Conservation (phyloP, 2,797 vertebrate genomes). For the Brachymystax lenok region DNA sequence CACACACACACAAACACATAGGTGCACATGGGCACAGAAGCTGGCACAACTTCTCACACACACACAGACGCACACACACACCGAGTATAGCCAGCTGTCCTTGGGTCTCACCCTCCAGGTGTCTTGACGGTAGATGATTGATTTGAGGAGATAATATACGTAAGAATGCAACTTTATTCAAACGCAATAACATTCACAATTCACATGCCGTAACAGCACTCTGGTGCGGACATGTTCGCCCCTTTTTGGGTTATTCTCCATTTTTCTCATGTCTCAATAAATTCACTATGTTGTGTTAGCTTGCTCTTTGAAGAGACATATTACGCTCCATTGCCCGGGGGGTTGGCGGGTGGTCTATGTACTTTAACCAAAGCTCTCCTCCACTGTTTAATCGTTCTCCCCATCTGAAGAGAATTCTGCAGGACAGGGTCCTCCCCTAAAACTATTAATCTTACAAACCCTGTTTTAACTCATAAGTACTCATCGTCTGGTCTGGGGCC, state of each 20-base stretch:
- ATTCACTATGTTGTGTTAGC: conserved; percentile 16
- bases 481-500: neutral
- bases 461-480: conserved; percentile 9
- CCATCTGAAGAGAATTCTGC: conserved; percentile 28
- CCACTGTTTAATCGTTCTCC: conserved; percentile 5
- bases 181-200: conserved; percentile 30
- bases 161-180: conserved; percentile 39
- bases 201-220: conserved; percentile 14
- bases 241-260: neutral
- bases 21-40: conserved; percentile 15
- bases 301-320: conserved; percentile 14
- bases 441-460: conserved; percentile 35
- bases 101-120: conserved; percentile 31
- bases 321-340: conserved; percentile 20
- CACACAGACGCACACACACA: conserved; percentile 9
- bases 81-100: conserved; percentile 45
- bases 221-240: neutral
- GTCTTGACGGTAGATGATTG: conserved; percentile 35
- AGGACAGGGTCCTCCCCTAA: neutral
- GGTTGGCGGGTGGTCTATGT: conserved; percentile 21
- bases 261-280: conserved; percentile 1
- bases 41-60: conserved; percentile 17
- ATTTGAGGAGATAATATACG: conserved; percentile 36
- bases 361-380: conserved; percentile 24
- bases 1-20: conserved; percentile 9